Conservation (phyloP, 30 jellyfish, hydroid and myxozoan species). For the Catostylus mosaicus region DNA sequence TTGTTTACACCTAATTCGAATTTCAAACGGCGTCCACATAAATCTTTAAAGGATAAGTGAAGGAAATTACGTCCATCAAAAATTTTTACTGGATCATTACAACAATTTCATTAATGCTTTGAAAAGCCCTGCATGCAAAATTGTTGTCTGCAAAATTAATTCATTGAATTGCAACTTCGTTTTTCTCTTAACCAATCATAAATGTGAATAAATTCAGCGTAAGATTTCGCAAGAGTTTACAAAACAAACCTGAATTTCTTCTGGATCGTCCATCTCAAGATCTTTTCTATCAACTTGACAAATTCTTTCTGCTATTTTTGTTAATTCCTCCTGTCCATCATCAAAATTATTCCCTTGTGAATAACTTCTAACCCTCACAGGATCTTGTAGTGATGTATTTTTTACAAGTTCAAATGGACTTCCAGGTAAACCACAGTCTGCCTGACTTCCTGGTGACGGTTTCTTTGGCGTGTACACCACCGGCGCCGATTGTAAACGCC, state of each 20-base stretch:
- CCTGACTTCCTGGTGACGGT: background rate
- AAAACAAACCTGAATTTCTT: conserved; percentile 85
- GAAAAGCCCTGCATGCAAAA: too few relatives aligned
- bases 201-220: too few relatives aligned
- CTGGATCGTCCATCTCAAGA: conserved; percentile 96
- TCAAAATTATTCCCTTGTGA: conserved; percentile 62
- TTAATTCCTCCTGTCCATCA: conserved; percentile 76
- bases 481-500: conserved; percentile 92
- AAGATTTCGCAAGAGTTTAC: too few relatives aligned
- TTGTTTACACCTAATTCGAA: too few relatives aligned
- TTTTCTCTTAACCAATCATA: too few relatives aligned
- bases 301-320: conserved; percentile 82
- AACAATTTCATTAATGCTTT: too few relatives aligned
- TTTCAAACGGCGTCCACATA: too few relatives aligned
- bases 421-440: conserved; percentile 32
- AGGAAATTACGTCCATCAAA: too few relatives aligned
- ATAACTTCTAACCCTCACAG: conserved; percentile 56
- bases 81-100: too few relatives aligned
- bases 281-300: conserved; percentile 90
- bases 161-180: too few relatives aligned
- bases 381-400: conserved; percentile 6
- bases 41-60: too few relatives aligned
- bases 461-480: conserved; percentile 12
- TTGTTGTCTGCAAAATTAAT: background rate
- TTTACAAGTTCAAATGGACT: conserved; percentile 61